A percentile compares a stretch with the other conserved stretches of the same genome.
These are phyloP conservation scores for Anoplius nigerrimus DNA, from an alignment of 2,888 invertebrate genomes.

Conservation along the genomic window DNA sequence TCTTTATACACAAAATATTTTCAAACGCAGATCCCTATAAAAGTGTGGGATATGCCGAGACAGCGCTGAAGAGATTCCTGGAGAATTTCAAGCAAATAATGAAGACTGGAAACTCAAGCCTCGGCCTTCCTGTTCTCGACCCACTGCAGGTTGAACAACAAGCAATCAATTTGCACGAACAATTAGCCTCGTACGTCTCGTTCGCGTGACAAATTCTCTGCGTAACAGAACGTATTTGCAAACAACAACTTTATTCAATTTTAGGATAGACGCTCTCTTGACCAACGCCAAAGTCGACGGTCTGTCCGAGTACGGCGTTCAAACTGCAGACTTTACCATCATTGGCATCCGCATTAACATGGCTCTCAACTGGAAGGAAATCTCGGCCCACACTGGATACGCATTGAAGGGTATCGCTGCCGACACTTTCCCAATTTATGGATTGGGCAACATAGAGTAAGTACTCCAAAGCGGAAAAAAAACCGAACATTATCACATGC, in stretches of 20 bases:
- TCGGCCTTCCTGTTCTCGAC: conserved; percentile 60
- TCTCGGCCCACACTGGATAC: conserved; percentile 40
- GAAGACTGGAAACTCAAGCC: conserved; percentile 41
- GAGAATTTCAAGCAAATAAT: conserved; percentile 41
- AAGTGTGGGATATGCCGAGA: neutral
- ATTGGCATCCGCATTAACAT: conserved; percentile 15
- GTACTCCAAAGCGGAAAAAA: conserved; percentile 10
- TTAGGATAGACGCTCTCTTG: conserved; percentile 27
- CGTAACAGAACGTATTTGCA: neutral
- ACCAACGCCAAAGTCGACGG: conserved; percentile 20
- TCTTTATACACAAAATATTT: neutral
- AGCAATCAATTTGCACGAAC: conserved; percentile 18
- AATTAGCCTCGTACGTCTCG: conserved; percentile 32
- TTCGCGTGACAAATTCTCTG: neutral
- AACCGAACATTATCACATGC: neutral
- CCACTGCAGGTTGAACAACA: conserved; percentile 36
- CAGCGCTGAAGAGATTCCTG: conserved; percentile 31
- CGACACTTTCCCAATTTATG: conserved; percentile 14
- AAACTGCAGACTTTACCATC: conserved; percentile 22
- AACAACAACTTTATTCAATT: neutral
- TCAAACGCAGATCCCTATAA: neutral
- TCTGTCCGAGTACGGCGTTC: conserved; percentile 43
- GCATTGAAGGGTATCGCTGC: neutral
- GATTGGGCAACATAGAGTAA: conserved; percentile 49
- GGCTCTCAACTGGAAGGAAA: conserved; percentile 40